Conservation (phyloP, 2,888 invertebrate species). For the Lydus trimaculatus region DNA sequence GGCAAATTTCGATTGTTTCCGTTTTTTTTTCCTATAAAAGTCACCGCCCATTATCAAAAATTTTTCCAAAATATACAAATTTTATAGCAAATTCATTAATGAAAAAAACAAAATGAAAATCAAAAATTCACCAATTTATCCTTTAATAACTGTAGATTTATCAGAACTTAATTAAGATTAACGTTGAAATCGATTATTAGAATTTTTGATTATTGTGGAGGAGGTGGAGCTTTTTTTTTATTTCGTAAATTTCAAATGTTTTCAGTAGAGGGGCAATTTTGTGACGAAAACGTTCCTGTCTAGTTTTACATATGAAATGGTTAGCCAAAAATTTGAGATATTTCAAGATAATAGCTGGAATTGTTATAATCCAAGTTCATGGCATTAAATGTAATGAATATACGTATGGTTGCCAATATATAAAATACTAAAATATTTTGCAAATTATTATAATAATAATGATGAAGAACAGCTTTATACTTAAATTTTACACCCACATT, state of each 20-base stretch:
- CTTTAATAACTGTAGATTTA: neutral
- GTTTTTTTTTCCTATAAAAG: conserved; percentile 28
- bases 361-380: conserved; percentile 25
- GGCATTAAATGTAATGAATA: conserved; percentile 9
- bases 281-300: conserved; percentile 36
- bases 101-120: neutral
- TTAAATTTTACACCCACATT: too few relatives aligned
- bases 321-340: conserved; percentile 37
- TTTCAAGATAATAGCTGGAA: conserved; percentile 27
- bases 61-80: neutral
- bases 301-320: conserved; percentile 25
- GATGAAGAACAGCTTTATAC: too few relatives aligned
- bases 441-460: too few relatives aligned
- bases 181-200: too few relatives aligned
- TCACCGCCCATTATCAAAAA: neutral
- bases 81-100: neutral
- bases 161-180: neutral
- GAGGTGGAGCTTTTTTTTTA: too few relatives aligned
- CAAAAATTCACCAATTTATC: conserved; percentile 1
- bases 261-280: too few relatives aligned
- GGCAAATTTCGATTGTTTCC: conserved; percentile 53
- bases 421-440: neutral
- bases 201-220: too few relatives aligned
- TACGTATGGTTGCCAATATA: neutral
- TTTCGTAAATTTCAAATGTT: too few relatives aligned